Percentiles rank a stretch among this genome's conserved stretches.
Evolutionary conservation across 2,888 invertebrate species (phyloP).

Genomic region (Leptinotarsa peninsularis): DNA sequence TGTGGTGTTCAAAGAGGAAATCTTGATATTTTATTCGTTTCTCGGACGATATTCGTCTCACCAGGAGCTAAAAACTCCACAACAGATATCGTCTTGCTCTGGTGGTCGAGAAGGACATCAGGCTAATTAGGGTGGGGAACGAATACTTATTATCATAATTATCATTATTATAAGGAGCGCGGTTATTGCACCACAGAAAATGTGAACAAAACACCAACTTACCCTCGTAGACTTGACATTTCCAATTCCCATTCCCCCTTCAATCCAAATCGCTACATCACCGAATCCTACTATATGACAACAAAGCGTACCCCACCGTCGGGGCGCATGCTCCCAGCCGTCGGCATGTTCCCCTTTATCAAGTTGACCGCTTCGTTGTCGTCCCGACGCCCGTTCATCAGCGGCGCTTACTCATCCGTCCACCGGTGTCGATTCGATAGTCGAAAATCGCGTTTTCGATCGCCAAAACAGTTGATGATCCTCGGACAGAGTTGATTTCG

Average conservation of each 20-base stretch:
- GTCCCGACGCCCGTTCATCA: conserved; percentile 36
- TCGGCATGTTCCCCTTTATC: conserved; percentile 34
- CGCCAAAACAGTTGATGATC: neutral
- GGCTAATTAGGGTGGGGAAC: too few relatives aligned
- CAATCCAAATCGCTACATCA: conserved; percentile 12
- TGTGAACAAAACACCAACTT: neutral
- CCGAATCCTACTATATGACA: conserved; percentile 20
- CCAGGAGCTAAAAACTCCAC: too few relatives aligned
- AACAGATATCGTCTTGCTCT: too few relatives aligned
- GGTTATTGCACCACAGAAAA: neutral
- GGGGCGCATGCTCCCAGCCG: conserved; percentile 7
- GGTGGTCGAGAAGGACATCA: too few relatives aligned
- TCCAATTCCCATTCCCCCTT: neutral
- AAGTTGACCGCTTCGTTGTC: conserved; percentile 31
- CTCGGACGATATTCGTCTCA: too few relatives aligned
- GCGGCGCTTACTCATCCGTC: conserved; percentile 38
- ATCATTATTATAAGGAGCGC: too few relatives aligned
- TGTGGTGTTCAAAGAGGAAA: too few relatives aligned
- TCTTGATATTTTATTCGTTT: too few relatives aligned
- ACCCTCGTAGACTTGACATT: conserved; percentile 5
- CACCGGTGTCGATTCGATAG: conserved; percentile 18
- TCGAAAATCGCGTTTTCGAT: conserved; percentile 11
- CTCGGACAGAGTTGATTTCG: neutral
- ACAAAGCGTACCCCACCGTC: conserved; percentile 3
- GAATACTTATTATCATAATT: too few relatives aligned